Evolutionary conservation across 2,113 vertebrate species (phyloP).

Genomic region (Anseranas semipalmata): DNA sequence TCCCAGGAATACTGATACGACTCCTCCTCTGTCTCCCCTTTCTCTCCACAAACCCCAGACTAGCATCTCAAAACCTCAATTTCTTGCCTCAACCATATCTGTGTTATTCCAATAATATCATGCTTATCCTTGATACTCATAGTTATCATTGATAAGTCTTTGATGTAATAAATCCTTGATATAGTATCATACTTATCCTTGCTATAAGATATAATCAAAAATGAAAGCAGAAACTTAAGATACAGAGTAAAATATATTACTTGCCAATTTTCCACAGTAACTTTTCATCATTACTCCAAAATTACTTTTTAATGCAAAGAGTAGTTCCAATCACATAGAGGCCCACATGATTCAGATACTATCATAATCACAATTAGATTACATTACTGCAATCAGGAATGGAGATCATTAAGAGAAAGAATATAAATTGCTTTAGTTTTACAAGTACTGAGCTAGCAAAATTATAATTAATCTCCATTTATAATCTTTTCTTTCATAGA

Average conservation of each 20-base stretch:
- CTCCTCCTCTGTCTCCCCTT: constrained; percentile 21
- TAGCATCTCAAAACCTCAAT: constrained; percentile 69
- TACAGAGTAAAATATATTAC: constrained; percentile 94
- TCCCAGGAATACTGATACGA: constrained; percentile 46
- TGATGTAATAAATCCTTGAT: constrained; percentile 85
- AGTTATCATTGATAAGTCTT: constrained; percentile 79
- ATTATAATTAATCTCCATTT: constrained; percentile 99
- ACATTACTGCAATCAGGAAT: constrained; percentile 99
- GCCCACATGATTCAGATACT: constrained; percentile 99
- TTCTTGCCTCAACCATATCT: constrained; percentile 68
- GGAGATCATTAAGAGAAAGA: constrained; percentile 99
- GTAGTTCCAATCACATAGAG: constrained; percentile 99
- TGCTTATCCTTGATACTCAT: constrained; percentile 69
- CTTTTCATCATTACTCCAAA: constrained; percentile 99
- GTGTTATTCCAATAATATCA: constrained; percentile 71
- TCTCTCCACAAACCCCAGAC: constrained; percentile 52
- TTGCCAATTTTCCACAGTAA: constrained; percentile 99
- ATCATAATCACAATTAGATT: constrained; percentile 99
- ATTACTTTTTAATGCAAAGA: constrained; percentile 99
- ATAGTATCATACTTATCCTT: constrained; percentile 80
- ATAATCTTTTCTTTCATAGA: constrained; percentile 96
- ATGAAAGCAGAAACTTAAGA: constrained; percentile 86
- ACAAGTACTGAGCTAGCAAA: constrained; percentile 99
- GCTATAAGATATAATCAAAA: constrained; percentile 85
- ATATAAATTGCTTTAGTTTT: constrained; percentile 99